phyloP scores from a whole-genome alignment of 2,888 invertebrate species.

The Yponomeuta malinellus region DNA sequence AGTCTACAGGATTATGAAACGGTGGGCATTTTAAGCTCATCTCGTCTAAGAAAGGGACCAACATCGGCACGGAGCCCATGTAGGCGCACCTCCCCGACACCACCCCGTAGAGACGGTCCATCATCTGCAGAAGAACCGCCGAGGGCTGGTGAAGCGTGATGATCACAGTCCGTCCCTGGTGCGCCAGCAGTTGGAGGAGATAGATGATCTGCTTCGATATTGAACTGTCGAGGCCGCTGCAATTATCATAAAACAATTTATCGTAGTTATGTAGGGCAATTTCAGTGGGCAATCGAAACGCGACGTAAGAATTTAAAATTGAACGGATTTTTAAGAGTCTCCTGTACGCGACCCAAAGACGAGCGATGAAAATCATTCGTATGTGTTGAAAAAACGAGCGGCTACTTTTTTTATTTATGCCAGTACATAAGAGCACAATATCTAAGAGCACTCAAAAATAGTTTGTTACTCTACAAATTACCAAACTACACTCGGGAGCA shows the following conservation, averaged over 20 bases:
- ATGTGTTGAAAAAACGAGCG: too few relatives aligned
- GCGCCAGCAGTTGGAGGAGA: constrained; percentile 86
- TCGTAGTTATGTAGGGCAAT: constrained; percentile 19
- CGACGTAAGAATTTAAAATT: too few relatives aligned
- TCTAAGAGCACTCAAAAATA: too few relatives aligned
- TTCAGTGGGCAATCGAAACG: too few relatives aligned
- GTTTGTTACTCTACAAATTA: too few relatives aligned
- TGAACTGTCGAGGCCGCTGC: constrained; percentile 81
- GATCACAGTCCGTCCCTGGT: constrained; percentile 89
- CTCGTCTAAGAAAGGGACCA: constrained; percentile 85
- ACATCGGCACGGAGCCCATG: constrained; percentile 83
- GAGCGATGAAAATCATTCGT: too few relatives aligned
- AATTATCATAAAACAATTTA: constrained; percentile 27
- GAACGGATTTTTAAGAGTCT: too few relatives aligned
- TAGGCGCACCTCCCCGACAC: constrained; percentile 87
- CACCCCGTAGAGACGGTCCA: constrained; percentile 91
- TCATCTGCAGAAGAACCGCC: constrained; percentile 88
- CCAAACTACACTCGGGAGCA: too few relatives aligned
- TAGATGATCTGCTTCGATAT: constrained; percentile 89
- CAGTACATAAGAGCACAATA: too few relatives aligned
- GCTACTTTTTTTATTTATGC: too few relatives aligned
- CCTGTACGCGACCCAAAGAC: too few relatives aligned
- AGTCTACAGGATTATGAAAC: constrained; percentile 94
- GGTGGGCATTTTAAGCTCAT: constrained; percentile 86
- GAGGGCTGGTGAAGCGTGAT: constrained; percentile 96